Evolutionary conservation across 1,140 invertebrate genomes (phyloP).

Genomic region (Belonocnema kinseyi): DNA sequence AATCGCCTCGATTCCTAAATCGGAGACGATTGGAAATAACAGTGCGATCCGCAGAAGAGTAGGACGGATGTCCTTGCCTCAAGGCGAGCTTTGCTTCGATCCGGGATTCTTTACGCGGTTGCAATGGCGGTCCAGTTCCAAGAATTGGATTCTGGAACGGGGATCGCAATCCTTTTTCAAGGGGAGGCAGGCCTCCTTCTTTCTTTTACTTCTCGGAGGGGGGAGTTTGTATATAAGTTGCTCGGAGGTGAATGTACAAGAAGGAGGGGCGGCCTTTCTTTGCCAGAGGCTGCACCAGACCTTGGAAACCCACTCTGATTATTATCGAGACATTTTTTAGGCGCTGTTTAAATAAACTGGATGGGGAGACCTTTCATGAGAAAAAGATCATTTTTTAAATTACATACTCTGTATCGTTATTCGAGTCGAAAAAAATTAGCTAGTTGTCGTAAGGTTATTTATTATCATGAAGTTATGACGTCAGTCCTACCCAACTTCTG

Average conservation of each 20-base stretch:
- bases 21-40: conserved; percentile 43
- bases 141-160: not conserved
- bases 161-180: not conserved
- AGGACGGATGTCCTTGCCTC: conserved; percentile 22
- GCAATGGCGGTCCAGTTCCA: conserved; percentile 4
- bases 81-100: not conserved
- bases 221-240: not conserved
- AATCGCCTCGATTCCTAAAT: conserved; percentile 58
- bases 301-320: not conserved
- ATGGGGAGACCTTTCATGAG: too few relatives aligned
- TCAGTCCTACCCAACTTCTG: too few relatives aligned
- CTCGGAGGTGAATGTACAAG: not conserved
- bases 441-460: too few relatives aligned
- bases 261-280: not conserved
- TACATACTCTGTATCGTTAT: too few relatives aligned
- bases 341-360: too few relatives aligned
- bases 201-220: not conserved
- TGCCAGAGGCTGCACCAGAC: not conserved
- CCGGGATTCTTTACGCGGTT: not conserved
- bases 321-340: not conserved
- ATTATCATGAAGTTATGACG: too few relatives aligned
- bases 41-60: conserved; percentile 16
- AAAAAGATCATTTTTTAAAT: too few relatives aligned
- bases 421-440: too few relatives aligned
- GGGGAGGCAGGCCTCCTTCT: not conserved